Conservation (phyloP, 1,140 invertebrate genomes). For the Geopemphigus sp. region DNA sequence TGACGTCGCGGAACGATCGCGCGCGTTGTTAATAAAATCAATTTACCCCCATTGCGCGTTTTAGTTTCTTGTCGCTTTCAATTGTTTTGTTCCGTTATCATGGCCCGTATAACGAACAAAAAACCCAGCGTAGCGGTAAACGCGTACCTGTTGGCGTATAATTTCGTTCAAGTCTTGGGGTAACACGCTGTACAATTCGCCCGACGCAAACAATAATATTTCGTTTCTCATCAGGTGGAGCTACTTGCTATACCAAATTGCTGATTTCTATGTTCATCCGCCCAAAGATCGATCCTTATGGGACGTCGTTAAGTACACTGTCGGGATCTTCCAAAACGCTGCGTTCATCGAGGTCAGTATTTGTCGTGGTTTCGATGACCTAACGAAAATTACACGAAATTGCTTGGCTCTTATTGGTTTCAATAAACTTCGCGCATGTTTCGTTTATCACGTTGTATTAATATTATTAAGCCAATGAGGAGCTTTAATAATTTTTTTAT, state of each 20-base stretch:
- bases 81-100: neutral
- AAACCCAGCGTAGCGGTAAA: slow-evolving; percentile 54
- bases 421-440: neutral
- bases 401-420: too few species aligned
- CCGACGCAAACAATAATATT: slow-evolving; percentile 23
- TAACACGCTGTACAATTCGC: slow-evolving; percentile 52
- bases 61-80: neutral
- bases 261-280: slow-evolving; percentile 59
- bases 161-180: slow-evolving; percentile 57
- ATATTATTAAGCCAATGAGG: neutral
- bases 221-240: slow-evolving; percentile 63
- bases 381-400: too few species aligned
- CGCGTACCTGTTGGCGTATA: slow-evolving; percentile 56
- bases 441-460: neutral
- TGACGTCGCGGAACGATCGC: too few species aligned
- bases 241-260: slow-evolving; percentile 66
- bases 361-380: too few species aligned
- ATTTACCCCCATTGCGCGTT: neutral
- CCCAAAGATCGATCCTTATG: slow-evolving; percentile 61
- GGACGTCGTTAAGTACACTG: slow-evolving; percentile 64
- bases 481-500: neutral
- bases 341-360: slow-evolving; percentile 75
- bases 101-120: slow-evolving; percentile 50
- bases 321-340: slow-evolving; percentile 87
- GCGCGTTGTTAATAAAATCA: too few species aligned